These are phyloP conservation scores for Timema cristinae DNA, from an alignment of 2,888 invertebrate species.

Conservation along the genomic window DNA sequence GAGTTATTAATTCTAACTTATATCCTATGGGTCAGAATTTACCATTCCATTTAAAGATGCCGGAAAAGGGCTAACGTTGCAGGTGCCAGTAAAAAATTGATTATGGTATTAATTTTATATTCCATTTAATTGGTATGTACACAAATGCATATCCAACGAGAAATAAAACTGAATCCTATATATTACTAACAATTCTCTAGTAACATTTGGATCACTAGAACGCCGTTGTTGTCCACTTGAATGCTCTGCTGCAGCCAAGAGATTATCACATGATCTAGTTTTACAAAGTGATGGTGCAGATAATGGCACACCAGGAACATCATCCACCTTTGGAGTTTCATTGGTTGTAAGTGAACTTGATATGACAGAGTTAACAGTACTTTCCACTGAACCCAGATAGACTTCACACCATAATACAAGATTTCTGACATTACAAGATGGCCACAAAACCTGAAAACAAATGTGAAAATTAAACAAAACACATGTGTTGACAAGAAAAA, in stretches of 20 bases:
- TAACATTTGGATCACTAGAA: constrained; percentile 81
- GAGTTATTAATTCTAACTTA: no score
- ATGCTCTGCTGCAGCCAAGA: constrained; percentile 62
- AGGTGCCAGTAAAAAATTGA: no score
- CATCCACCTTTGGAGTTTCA: constrained; percentile 24
- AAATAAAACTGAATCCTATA: no score
- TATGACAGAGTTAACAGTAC: no score
- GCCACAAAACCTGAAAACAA: constrained; percentile 70
- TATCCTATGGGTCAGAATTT: no score
- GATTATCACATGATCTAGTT: constrained; percentile 81
- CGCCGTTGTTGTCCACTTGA: constrained; percentile 58
- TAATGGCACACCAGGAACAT: constrained; percentile 33
- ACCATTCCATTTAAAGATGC: no score
- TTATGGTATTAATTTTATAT: no score
- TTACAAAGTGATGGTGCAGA: constrained; percentile 39
- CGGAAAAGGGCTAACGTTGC: no score
- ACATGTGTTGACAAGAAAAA: constrained; percentile 22
- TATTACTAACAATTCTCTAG: constrained; percentile 62
- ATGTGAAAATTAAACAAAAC: constrained; percentile 12
- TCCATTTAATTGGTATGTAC: no score
- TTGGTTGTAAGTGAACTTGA: constrained; percentile 1
- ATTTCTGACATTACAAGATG: constrained; percentile 66
- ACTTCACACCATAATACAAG: constrained; percentile 81
- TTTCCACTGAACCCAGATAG: constrained; percentile 61
- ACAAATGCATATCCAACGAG: no score